Percentiles rank a stretch among this genome's conserved stretches.
Conservation (phyloP, 2,113 vertebrate genomes). For the Recurvirostra avosetta region DNA sequence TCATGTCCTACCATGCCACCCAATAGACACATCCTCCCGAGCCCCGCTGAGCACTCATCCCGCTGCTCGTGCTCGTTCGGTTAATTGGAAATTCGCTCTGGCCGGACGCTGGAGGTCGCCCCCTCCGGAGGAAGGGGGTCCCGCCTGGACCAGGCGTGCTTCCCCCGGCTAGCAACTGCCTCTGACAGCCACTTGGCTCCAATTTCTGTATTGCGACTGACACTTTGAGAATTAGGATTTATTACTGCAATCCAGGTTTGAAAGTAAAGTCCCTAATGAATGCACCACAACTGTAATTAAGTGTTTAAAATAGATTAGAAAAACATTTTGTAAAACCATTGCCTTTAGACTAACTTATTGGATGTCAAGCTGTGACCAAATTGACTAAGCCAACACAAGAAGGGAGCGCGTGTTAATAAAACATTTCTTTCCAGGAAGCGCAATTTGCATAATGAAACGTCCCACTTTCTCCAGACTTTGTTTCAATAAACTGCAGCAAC, state of each 20-base stretch:
- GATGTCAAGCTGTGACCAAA: slow-evolving; percentile 62
- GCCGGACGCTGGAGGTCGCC: rapidly evolving
- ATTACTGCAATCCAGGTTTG: slow-evolving; percentile 2
- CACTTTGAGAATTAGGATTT: slow-evolving; percentile 19
- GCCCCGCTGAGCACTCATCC: rapidly evolving
- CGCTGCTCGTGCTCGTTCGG: rapidly evolving
- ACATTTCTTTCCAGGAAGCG: slow-evolving; percentile 58
- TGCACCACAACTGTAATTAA: slow-evolving; percentile 26
- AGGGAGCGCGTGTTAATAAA: slow-evolving; percentile 13
- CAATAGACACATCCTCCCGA: rapidly evolving
- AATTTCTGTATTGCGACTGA: background rate
- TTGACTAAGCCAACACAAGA: slow-evolving; percentile 39
- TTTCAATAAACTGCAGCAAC: background rate
- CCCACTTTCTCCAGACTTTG: background rate
- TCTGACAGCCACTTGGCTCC: background rate
- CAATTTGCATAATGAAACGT: slow-evolving; percentile 11
- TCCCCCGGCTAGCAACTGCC: background rate
- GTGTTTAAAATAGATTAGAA: slow-evolving; percentile 58
- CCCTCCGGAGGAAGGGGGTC: background rate
- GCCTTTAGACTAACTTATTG: slow-evolving; percentile 37
- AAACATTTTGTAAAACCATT: slow-evolving; percentile 41
- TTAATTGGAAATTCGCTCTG: background rate
- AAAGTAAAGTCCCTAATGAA: slow-evolving; percentile 34
- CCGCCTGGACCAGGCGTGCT: rapidly evolving
- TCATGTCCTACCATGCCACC: background rate